Evolutionary conservation across 2,888 invertebrate genomes (phyloP), one percentile per base, ranked within the genome.

Genomic region (Ormia ochracea): DNA sequence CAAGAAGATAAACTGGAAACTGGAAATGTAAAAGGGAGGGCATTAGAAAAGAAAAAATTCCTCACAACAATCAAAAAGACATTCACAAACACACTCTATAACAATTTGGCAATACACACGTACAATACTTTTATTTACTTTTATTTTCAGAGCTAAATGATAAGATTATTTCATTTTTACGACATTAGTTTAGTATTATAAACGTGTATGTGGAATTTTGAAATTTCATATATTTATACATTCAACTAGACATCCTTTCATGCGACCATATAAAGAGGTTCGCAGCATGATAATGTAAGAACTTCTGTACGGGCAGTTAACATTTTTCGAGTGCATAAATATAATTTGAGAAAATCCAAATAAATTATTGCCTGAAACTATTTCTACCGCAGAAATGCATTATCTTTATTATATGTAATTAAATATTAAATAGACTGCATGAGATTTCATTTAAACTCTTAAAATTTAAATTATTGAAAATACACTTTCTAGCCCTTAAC

Each of bases 11-110:
- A 73, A 50, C 43, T 19, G 12, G 12, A 66, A 73, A 50, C 43
- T 19, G 12, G 12, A 59, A 50, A 23, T 36, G n/a, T 21, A 36
- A 21, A 21, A 4, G n/a, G 14, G 41, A 31, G 38, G 10, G 14
- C 1, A 1, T 59, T 4, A 61, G 3, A 73, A 48, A 3, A 5
- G 12, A 10, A 59, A 38, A 21, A 59, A 76, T 76, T 76, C 72
- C 73, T 72, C 76, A 68, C 76, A 76, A 68, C 76, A 72, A 68
- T 72, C 80, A 76, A 76, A 80, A n/a, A 68, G 72, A 48, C 72
- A 72, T 68, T 50, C 45, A 63, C 68, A 73, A 63, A 76, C 68
- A 76, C 76, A 76, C 63, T 76, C 68, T 73, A 76, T 80, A 73
- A 63, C 72, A 76, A 80, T 80, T 80, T 80, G 80, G 80, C 80